Conservation (phyloP, 2,797 vertebrate species). For the Sebastes melanostomus region DNA sequence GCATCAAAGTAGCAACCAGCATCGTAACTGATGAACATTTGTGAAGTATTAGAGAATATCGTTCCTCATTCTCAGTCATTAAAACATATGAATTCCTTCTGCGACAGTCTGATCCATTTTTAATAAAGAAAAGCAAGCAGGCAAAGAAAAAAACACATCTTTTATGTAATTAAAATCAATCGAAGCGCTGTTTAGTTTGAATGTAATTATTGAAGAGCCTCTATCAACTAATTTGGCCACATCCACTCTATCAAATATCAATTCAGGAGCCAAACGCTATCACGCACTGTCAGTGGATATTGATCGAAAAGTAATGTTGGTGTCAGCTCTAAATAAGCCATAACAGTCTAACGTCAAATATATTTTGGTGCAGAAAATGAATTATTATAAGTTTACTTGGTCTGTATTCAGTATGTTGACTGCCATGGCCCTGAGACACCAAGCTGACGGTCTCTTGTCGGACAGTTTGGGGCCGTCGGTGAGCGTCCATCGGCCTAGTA, state of each 20-base stretch:
- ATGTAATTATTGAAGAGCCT: conserved; percentile 43
- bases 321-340: conserved; percentile 1
- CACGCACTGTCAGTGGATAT: conserved; percentile 7
- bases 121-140: conserved; percentile 41
- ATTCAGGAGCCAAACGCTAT: conserved; percentile 1
- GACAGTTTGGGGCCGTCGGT: too few relatives aligned
- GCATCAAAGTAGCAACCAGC: not conserved
- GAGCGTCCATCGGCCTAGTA: too few relatives aligned
- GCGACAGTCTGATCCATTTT: conserved; percentile 41
- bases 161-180: conserved; percentile 45
- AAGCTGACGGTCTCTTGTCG: too few relatives aligned
- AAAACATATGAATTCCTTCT: conserved; percentile 19
- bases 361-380: conserved; percentile 4
- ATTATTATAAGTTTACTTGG: not conserved
- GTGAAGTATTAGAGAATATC: conserved; percentile 12
- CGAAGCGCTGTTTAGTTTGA: conserved; percentile 26
- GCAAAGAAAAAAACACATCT: conserved; percentile 12
- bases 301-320: not conserved
- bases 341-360: conserved; percentile 11
- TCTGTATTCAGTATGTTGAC: not conserved
- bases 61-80: conserved; percentile 16
- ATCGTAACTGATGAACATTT: conserved; percentile 8
- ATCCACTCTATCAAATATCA: conserved; percentile 24
- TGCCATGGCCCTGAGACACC: too few relatives aligned
- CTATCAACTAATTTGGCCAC: conserved; percentile 7